Evolutionary conservation across 2,888 invertebrate species (phyloP), one percentile per base, ranked within the genome.

Genomic region (Ophion ellenae): DNA sequence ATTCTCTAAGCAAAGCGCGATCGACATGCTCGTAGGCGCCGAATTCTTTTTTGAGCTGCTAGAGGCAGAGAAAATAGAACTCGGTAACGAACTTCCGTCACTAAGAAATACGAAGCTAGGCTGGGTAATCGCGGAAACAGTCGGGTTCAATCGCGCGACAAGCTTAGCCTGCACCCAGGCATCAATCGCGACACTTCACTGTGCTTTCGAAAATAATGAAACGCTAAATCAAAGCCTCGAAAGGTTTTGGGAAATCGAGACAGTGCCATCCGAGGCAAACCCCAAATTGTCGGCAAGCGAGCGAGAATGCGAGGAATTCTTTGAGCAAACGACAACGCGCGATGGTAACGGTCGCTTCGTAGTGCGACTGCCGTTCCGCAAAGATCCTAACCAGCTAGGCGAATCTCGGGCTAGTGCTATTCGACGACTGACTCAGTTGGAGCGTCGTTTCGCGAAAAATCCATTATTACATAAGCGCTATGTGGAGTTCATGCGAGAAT

Each of bases 221-320:
- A 71, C 70, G 10, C 20, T 87, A 1, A 64, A 80, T 28, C 2
- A 81, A 64, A 75, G 14, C 14, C 28, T 86, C 17, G 64, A 73
- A 45, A 67, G 61, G 61, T 87, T 87, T 59, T 87, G 78, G 85
- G 76, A 85, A n/a, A 53, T 87, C 9, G 85, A 85, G 63, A 73
- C 57, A 11, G 28, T 45, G 1, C 61, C 11, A 14, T 53, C 47
- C 10, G 63, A 40, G 7, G 20, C 40, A 32, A 59, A 47, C n/a
- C 64, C 11, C 24, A n/a, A 7, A n/a, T 57, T 73, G 17, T 71
- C 80, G 40, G 57, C 47, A n/a, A 57, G 53, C 3, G 71, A 71
- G 24, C 17, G n/a, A 24, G 20, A 36, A 40, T 66, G 73, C 57
- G 66, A 80, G 28, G 57, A 73, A 5, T 66, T 73, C 17, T 80